Evolutionary conservation across 2,113 vertebrate genomes (phyloP).

Genomic region (Gila orcuttii): DNA sequence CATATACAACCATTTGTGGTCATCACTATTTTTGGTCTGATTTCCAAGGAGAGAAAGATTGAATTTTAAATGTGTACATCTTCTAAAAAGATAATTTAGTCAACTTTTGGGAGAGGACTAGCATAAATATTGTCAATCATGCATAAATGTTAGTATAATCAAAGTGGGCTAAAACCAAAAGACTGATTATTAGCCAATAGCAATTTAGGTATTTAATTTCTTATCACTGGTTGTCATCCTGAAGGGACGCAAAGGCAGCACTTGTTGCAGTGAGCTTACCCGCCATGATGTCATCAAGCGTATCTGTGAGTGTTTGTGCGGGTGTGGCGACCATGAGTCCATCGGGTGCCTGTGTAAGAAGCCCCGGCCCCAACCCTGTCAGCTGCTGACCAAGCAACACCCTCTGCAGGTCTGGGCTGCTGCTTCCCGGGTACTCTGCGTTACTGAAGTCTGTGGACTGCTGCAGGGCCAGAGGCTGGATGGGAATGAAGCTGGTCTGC

Average conservation of each 20-base stretch:
- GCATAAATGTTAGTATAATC: not conserved
- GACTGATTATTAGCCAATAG: not conserved
- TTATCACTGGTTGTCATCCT: not conserved
- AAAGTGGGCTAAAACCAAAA: not conserved
- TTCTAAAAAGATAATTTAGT: not conserved
- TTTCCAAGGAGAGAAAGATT: not conserved
- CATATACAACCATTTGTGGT: not conserved
- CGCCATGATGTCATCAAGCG: conserved; percentile 99
- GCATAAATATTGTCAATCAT: not conserved
- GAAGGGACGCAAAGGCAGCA: not conserved
- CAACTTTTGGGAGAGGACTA: not conserved
- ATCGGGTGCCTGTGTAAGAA: conserved; percentile 90
- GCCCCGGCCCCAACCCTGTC: conserved; percentile 87
- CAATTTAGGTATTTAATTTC: not conserved
- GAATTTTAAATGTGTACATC: not conserved
- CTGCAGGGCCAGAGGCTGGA: conserved; percentile 86
- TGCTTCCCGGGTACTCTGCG: conserved; percentile 86
- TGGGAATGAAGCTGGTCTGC: conserved; percentile 87
- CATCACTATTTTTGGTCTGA: not conserved
- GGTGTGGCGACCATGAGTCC: conserved; percentile 92
- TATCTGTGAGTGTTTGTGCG: conserved; percentile 96
- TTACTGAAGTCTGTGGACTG: conserved; percentile 86
- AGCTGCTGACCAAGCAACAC: conserved; percentile 91
- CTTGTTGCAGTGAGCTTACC: conserved; percentile 75
- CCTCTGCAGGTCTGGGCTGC: conserved; percentile 92